phyloP scores from a whole-genome alignment of 1,140 invertebrate genomes.

The Holcopasites calliopsidis region DNA sequence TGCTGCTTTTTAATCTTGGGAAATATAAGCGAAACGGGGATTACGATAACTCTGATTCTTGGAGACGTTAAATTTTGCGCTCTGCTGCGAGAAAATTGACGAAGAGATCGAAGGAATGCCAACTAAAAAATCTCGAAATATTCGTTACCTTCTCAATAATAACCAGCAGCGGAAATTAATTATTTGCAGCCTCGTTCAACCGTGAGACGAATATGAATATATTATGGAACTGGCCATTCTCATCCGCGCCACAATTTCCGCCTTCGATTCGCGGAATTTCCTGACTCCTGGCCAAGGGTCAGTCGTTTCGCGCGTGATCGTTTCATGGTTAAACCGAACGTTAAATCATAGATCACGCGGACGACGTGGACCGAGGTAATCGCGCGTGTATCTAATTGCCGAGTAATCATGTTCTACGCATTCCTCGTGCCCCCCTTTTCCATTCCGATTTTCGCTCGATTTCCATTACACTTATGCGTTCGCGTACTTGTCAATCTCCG shows the following conservation, averaged over 20 bases:
- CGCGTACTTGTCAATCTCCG: neutral
- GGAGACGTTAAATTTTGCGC: too few species aligned
- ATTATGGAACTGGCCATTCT: neutral
- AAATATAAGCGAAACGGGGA: too few species aligned
- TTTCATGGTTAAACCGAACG: slow-evolving; percentile 25
- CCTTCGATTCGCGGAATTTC: neutral
- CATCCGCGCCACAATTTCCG: neutral
- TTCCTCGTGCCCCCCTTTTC: slow-evolving; percentile 3
- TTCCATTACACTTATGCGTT: neutral
- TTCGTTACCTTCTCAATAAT: too few species aligned
- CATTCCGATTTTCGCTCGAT: too few species aligned
- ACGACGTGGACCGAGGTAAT: neutral
- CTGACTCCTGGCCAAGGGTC: neutral
- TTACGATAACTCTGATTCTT: too few species aligned
- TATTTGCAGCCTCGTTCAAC: too few species aligned
- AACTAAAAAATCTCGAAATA: too few species aligned
- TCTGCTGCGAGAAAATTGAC: too few species aligned
- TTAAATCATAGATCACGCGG: slow-evolving; percentile 6
- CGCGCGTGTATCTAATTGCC: neutral
- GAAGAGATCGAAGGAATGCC: too few species aligned
- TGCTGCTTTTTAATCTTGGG: too few species aligned
- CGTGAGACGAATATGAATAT: too few species aligned
- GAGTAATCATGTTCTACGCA: slow-evolving; percentile 11
- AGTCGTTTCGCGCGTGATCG: neutral
- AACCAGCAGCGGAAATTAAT: too few species aligned